phyloP scores from a whole-genome alignment of 2,888 invertebrate species.

The Clistopyga incitator region DNA sequence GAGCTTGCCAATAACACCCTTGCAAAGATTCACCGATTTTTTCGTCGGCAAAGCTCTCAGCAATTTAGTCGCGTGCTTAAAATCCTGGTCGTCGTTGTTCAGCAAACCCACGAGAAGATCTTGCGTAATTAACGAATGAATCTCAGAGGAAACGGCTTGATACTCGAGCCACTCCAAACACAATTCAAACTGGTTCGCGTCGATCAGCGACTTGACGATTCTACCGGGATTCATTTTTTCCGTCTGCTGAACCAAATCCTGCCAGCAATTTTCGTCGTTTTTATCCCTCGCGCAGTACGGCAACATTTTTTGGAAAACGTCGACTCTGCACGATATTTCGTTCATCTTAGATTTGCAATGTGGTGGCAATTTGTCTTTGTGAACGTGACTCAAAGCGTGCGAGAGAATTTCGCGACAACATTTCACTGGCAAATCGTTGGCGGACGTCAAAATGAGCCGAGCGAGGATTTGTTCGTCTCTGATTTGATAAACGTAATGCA shows the following conservation, averaged over 20 bases:
- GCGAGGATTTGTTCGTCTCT: slow-evolving; percentile 76
- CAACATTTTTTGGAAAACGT: slow-evolving; percentile 79
- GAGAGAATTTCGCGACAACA: slow-evolving; percentile 77
- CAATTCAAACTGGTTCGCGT: slow-evolving; percentile 87
- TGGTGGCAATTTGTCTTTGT: slow-evolving; percentile 74
- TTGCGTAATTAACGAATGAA: slow-evolving; percentile 86
- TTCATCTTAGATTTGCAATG: slow-evolving; percentile 77
- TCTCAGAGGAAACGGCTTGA: slow-evolving; percentile 86
- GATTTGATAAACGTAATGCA: slow-evolving; percentile 78
- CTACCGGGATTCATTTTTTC: slow-evolving; percentile 85
- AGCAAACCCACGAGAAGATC: slow-evolving; percentile 87
- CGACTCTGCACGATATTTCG: slow-evolving; percentile 77
- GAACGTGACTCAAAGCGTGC: slow-evolving; percentile 75
- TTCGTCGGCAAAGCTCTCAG: slow-evolving; percentile 86
- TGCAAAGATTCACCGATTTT: slow-evolving; percentile 88
- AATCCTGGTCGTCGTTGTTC: slow-evolving; percentile 84
- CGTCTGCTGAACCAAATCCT: slow-evolving; percentile 77
- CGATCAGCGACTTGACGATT: slow-evolving; percentile 86
- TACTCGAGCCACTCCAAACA: slow-evolving; percentile 90
- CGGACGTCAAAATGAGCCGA: slow-evolving; percentile 77
- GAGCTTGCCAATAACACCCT: slow-evolving; percentile 87
- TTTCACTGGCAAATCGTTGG: slow-evolving; percentile 78
- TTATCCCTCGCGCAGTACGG: slow-evolving; percentile 74
- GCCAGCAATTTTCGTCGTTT: slow-evolving; percentile 74
- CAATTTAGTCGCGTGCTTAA: slow-evolving; percentile 83